Evolutionary conservation across 2,797 vertebrate genomes (phyloP).

Genomic region (Schizothorax lantsangensis): DNA sequence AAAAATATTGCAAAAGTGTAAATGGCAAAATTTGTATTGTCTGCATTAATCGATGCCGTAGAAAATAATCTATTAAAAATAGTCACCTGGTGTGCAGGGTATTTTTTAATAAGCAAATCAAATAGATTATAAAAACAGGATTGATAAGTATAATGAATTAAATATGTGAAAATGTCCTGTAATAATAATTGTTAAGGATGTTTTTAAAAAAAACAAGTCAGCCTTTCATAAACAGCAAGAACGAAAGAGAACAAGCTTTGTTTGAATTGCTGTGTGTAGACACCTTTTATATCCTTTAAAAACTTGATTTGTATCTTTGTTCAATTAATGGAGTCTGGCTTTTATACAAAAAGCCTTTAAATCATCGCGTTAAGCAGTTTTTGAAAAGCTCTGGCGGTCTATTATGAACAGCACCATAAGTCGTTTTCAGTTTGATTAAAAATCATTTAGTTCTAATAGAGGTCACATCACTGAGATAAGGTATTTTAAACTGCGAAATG

Average conservation of each 20-base stretch:
- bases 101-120: background rate
- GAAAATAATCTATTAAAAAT: background rate
- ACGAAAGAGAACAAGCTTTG: too few species aligned
- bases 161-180: background rate
- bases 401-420: background rate
- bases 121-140: too few species aligned
- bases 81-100: background rate
- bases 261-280: too few species aligned
- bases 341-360: constrained; percentile 1
- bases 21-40: background rate
- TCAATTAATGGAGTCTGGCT: background rate
- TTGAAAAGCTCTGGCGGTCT: background rate
- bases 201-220: background rate
- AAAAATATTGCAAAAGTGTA: background rate
- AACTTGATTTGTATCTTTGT: background rate
- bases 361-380: background rate
- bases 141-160: too few species aligned
- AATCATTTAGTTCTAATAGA: background rate
- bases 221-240: constrained; percentile 22
- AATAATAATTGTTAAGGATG: constrained; percentile 5
- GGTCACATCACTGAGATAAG: background rate
- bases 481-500: background rate
- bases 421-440: background rate
- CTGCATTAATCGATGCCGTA: background rate
- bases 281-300: background rate